A percentile compares a stretch with the other conserved stretches of the same genome.
Evolutionary conservation across 2,888 invertebrate species (phyloP).

Genomic region (Mesoligia furuncula): DNA sequence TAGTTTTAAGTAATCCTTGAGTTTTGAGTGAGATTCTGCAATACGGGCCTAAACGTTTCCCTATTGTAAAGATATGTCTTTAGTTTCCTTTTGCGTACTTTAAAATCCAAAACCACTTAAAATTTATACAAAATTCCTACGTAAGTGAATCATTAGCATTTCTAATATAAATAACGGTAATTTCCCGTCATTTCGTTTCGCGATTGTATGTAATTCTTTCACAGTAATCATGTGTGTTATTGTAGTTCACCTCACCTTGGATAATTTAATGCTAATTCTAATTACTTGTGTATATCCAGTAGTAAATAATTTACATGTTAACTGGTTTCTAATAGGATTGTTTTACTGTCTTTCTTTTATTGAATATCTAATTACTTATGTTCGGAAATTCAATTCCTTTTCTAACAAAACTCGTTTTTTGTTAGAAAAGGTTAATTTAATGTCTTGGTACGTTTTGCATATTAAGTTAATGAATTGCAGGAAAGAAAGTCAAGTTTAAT

Average conservation of each 20-base stretch:
- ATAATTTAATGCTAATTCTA: slow-evolving; percentile 40
- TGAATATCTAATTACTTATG: slow-evolving; percentile 4
- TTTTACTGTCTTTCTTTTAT: slow-evolving; percentile 8
- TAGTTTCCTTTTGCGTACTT: not conserved
- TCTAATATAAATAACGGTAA: slow-evolving; percentile 5
- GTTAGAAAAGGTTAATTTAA: not conserved
- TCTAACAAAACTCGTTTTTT: not conserved
- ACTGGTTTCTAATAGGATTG: slow-evolving; percentile 12
- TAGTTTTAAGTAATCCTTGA: not conserved
- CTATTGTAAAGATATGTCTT: not conserved
- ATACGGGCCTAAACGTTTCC: not conserved
- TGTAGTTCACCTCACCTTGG: slow-evolving; percentile 46
- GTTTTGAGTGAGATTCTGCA: not conserved
- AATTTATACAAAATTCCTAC: not conserved
- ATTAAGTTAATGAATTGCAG: not conserved
- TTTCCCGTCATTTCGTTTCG: slow-evolving; percentile 7
- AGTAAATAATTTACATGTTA: slow-evolving; percentile 22
- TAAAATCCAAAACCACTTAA: not conserved
- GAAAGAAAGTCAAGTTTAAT: not conserved
- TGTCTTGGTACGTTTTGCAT: not conserved
- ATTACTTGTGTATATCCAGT: not conserved
- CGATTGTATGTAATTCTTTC: slow-evolving; percentile 14
- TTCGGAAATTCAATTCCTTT: slow-evolving; percentile 14
- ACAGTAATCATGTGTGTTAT: slow-evolving; percentile 27
- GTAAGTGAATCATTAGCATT: slow-evolving; percentile 7